phyloP scores from a whole-genome alignment of 2,797 vertebrate genomes.

The Urosaurus nigricauda region DNA sequence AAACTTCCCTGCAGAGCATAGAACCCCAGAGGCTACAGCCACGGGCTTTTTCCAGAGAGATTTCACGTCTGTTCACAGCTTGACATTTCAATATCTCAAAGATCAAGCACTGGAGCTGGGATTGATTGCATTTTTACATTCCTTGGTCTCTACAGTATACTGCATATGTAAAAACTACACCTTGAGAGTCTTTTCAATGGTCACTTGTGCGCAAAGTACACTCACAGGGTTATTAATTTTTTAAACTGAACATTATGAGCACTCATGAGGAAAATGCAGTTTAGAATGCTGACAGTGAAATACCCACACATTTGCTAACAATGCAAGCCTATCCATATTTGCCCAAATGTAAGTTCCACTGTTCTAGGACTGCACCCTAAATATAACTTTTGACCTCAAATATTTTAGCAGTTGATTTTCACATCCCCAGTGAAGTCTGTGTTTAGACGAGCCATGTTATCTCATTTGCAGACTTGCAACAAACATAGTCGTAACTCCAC shows the following conservation, averaged over 20 bases:
- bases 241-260: background rate
- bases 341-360: background rate
- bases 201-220: background rate
- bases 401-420: background rate
- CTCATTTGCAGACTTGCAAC: background rate
- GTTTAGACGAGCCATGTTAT: background rate
- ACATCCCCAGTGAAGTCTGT: background rate
- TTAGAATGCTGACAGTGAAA: background rate
- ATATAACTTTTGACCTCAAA: background rate
- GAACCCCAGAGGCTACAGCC: background rate
- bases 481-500: too few relatives aligned
- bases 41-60: background rate
- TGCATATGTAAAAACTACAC: constrained; percentile 7
- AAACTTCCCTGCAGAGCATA: background rate
- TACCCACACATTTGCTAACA: background rate
- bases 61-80: background rate
- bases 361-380: background rate
- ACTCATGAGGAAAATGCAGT: background rate
- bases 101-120: background rate
- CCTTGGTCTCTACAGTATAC: background rate
- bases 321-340: background rate
- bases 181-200: background rate
- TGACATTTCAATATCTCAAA: background rate
- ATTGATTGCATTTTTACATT: background rate
- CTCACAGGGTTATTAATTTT: background rate